These are phyloP conservation scores for Gila robusta DNA, from an alignment of 2,797 vertebrate genomes.

Conservation along the genomic window DNA sequence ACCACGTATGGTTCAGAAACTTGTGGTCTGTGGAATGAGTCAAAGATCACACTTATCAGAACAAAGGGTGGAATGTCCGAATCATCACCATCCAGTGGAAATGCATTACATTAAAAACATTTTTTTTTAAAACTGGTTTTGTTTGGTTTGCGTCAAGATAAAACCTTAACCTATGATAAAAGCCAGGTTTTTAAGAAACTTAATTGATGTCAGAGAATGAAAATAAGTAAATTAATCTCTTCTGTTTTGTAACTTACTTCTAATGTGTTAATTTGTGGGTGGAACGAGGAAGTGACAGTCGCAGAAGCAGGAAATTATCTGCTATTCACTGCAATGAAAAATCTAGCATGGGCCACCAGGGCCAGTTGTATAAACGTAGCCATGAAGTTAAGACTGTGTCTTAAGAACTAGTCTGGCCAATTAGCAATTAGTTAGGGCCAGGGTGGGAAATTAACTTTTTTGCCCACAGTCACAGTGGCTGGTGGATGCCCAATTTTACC, in stretches of 20 bases:
- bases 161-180: neutral
- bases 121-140: neutral
- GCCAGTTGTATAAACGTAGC: neutral
- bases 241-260: no score
- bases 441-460: no score
- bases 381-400: neutral
- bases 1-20: neutral
- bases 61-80: neutral
- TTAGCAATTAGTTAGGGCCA: no score
- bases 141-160: neutral
- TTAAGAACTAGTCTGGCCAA: neutral
- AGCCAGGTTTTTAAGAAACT: neutral
- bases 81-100: neutral
- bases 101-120: neutral
- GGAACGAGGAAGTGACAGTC: neutral
- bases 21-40: neutral
- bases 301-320: neutral
- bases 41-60: no score
- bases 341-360: neutral
- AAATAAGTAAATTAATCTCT: neutral
- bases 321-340: neutral
- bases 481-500: no score
- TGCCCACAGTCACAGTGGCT: no score
- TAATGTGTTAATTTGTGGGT: neutral
- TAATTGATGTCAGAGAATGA: neutral